phyloP scores from a whole-genome alignment of 2,888 invertebrate species.

The Nephrotoma appendiculata region DNA sequence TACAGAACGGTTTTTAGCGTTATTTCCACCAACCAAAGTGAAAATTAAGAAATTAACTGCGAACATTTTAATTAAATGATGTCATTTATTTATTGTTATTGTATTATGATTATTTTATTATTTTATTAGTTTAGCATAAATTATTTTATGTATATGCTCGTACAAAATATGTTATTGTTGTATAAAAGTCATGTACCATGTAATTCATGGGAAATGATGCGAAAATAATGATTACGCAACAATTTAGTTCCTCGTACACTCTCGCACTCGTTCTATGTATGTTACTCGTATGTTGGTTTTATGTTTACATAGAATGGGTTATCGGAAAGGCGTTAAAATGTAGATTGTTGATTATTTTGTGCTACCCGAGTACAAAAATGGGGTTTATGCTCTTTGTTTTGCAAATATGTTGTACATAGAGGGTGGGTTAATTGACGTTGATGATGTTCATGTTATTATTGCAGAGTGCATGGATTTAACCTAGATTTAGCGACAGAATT shows the following conservation, averaged over 20 bases:
- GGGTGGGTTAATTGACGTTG: not conserved
- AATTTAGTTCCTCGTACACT: not conserved
- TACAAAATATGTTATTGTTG: not conserved
- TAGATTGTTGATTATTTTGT: not conserved
- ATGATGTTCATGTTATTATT: not conserved
- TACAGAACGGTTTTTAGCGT: not conserved
- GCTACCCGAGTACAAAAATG: not conserved
- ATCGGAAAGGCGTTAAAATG: not conserved
- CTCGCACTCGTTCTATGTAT: not conserved
- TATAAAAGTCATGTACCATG: not conserved
- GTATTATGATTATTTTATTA: not conserved
- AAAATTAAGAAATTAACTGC: not conserved
- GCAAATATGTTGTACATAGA: not conserved
- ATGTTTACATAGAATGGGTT: not conserved
- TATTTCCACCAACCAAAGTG: not conserved
- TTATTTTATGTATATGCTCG: not conserved
- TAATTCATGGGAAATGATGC: not conserved
- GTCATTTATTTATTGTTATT: not conserved
- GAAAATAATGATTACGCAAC: not conserved
- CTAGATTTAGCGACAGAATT: not conserved
- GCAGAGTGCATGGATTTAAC: not conserved
- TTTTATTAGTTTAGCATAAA: not conserved
- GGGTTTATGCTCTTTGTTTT: not conserved
- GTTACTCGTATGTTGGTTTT: not conserved
- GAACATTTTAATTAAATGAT: not conserved